Evolutionary conservation across 2,113 vertebrate species (phyloP).

Genomic region (Cepphus grylle): DNA sequence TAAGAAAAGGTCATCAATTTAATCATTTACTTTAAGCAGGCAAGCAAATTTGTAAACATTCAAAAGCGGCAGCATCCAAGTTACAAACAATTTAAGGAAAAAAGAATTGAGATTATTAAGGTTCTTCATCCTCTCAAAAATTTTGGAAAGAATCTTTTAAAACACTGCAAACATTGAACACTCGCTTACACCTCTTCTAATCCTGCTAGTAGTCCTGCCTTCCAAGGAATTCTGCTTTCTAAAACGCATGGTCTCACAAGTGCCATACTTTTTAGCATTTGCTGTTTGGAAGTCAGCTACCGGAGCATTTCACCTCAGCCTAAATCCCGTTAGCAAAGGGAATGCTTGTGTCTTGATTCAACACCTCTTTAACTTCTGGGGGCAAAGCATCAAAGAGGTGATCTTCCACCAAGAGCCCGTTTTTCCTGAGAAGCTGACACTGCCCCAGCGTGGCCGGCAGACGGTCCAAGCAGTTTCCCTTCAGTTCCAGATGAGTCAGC

Average conservation of each 20-base stretch:
- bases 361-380: slow-evolving; percentile 88
- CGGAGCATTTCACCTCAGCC: background rate
- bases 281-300: slow-evolving; percentile 50
- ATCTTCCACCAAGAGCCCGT: slow-evolving; percentile 90
- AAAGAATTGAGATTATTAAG: slow-evolving; percentile 74
- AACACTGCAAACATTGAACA: slow-evolving; percentile 75
- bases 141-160: slow-evolving; percentile 71
- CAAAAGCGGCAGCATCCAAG: slow-evolving; percentile 82
- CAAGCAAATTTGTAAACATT: slow-evolving; percentile 84
- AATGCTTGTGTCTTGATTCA: slow-evolving; percentile 89
- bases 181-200: slow-evolving; percentile 61
- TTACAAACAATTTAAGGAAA: slow-evolving; percentile 80
- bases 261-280: slow-evolving; percentile 42
- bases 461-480: slow-evolving; percentile 94
- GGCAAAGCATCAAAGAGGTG: slow-evolving; percentile 96
- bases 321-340: slow-evolving; percentile 88
- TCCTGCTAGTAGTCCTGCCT: slow-evolving; percentile 56
- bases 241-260: slow-evolving; percentile 53
- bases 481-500: slow-evolving; percentile 92
- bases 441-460: slow-evolving; percentile 88
- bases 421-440: slow-evolving; percentile 88
- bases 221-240: slow-evolving; percentile 60
- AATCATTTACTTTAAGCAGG: slow-evolving; percentile 82
- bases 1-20: slow-evolving; percentile 81
- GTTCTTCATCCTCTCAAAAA: slow-evolving; percentile 66